Evolutionary conservation across 2,888 invertebrate species (phyloP), one percentile per base, ranked within the genome.

Genomic region (Caenorhabditis sinica): DNA sequence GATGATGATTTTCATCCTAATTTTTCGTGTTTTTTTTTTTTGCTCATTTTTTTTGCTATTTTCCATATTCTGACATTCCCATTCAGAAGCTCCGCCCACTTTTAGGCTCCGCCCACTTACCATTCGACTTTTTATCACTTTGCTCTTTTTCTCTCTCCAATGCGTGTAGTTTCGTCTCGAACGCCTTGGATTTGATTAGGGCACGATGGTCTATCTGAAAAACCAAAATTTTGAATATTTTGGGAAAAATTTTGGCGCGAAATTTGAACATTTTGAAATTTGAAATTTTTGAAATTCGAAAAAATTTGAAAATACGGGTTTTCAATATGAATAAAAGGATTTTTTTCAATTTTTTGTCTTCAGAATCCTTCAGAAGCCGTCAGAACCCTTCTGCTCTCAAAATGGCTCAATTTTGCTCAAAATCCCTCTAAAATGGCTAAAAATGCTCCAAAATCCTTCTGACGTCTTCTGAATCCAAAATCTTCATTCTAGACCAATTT

Each of bases 121-220:
- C 91, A 58, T 86, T 89, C 61, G 88, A 89, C 30, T 88, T 87
- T 51, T 89, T 87, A 45, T 87, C 86, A 63, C 90, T 91, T 83
- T 88, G 85, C 33, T 91, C 89, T 72, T 92, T 92, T 63, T 92
- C 92, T 61, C 87, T 81, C 72, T 91, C 90, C 72, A 91, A 80
- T 8, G 90, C 91, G 66, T 87, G 85, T 72, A 92, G 68, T 76
- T 92, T 92, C 45, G 92, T 90, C 68, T 90, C 88, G 81, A 91
- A 91, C 4, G 92, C 92, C 80, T 92, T 92, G 28, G 91, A 90
- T 60, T 90, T 90, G 33, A 91, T 90, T n/a, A 89, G 85, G 45
- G 91, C 90, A 11, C 90, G 88, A 66, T 92, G 91, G 33, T 92
- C 90, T 49, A 90, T 79, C 87, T 75, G 56, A 17, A 63, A 53